Evolutionary conservation across 2,797 vertebrate genomes (phyloP).

Genomic region (Petrocephalus schoutedeni): DNA sequence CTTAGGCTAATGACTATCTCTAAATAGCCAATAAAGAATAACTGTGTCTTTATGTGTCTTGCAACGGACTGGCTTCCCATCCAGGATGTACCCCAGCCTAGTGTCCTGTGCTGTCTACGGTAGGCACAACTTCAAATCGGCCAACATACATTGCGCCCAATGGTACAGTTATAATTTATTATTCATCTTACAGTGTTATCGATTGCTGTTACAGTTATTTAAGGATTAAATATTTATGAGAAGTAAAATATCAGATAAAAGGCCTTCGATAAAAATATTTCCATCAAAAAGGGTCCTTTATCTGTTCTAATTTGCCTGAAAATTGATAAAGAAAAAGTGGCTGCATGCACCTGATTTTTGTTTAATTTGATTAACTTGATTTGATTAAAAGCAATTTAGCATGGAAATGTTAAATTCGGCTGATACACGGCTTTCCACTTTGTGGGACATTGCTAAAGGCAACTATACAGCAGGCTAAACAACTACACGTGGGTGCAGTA

Average conservation of each 20-base stretch:
- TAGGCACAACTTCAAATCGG: background rate
- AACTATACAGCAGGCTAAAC: background rate
- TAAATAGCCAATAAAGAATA: background rate
- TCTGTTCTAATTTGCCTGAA: background rate
- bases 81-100: no score
- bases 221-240: conserved; percentile 14
- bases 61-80: background rate
- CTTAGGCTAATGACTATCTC: background rate
- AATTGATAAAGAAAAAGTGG: conserved; percentile 3
- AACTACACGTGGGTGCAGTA: background rate
- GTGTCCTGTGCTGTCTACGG: no score
- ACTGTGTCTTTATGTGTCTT: background rate
- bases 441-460: background rate
- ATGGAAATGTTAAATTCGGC: background rate
- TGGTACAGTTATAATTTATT: background rate
- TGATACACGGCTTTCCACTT: background rate
- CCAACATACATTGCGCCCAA: background rate
- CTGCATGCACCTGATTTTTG: background rate
- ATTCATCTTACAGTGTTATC: background rate
- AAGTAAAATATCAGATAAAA: background rate
- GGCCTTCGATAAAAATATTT: background rate
- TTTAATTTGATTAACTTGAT: background rate
- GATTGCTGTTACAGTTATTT: background rate
- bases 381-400: background rate
- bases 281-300: background rate